Evolutionary conservation across 2,113 vertebrate species (phyloP).

Genomic region (Perccottus glenii): DNA sequence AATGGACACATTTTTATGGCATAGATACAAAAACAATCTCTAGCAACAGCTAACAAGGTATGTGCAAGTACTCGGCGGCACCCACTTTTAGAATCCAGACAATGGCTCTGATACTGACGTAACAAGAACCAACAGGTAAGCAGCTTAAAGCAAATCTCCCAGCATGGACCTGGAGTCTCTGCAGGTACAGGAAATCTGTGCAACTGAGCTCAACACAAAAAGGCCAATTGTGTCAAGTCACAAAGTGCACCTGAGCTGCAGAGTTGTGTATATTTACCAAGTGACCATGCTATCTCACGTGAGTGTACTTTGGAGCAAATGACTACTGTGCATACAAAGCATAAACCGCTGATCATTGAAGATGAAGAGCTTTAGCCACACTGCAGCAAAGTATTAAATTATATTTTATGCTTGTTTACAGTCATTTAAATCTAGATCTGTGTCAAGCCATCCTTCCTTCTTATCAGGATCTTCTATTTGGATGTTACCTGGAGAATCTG

Average conservation of each 20-base stretch:
- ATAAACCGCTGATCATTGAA: conserved; percentile 19
- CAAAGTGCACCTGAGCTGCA: conserved; percentile 33
- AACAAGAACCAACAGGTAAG: conserved; percentile 70
- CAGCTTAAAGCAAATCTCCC: conserved; percentile 76
- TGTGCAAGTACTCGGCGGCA: not conserved
- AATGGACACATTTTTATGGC: too few species aligned
- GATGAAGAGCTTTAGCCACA: too few species aligned
- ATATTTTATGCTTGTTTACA: not conserved
- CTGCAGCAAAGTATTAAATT: conserved; percentile 13
- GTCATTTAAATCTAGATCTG: conserved; percentile 7
- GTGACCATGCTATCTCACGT: conserved; percentile 29
- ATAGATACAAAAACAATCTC: not conserved
- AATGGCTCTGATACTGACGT: conserved; percentile 46
- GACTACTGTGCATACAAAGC: conserved; percentile 15
- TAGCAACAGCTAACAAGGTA: not conserved
- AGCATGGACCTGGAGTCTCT: conserved; percentile 49
- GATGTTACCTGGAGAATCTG: conserved; percentile 88
- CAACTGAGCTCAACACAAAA: conserved; percentile 46
- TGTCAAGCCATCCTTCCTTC: conserved; percentile 38
- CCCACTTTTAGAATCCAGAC: conserved; percentile 30
- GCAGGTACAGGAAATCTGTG: conserved; percentile 41
- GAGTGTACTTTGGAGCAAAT: conserved; percentile 39
- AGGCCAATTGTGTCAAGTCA: conserved; percentile 48
- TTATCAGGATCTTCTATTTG: conserved; percentile 48
- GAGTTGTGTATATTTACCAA: conserved; percentile 38